A percentile compares a stretch with the other conserved stretches of the same genome.
Conservation (phyloP, 1,140 invertebrate species). For the Drosophila kurseongensis region DNA sequence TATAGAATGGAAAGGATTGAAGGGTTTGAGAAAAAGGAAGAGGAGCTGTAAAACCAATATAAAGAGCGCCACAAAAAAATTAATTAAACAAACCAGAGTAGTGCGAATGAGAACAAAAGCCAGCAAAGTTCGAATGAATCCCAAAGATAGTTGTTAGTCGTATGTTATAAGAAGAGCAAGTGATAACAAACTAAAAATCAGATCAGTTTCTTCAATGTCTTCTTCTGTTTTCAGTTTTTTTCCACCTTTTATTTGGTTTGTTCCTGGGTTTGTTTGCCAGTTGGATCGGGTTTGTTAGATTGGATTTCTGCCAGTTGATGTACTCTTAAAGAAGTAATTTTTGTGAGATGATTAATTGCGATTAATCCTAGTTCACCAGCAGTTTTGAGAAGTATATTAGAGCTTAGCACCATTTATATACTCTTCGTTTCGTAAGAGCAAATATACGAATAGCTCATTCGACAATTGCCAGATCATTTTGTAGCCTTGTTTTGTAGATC, state of each 20-base stretch:
- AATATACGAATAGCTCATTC: constrained; percentile 11
- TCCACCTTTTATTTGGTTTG: constrained; percentile 16
- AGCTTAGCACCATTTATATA: constrained; percentile 18
- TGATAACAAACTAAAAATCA: constrained; percentile 70
- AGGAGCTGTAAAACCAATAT: constrained; percentile 17
- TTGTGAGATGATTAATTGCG: constrained; percentile 26
- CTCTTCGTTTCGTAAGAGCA: constrained; percentile 16
- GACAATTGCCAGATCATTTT: not conserved
- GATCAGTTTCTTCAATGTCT: constrained; percentile 57
- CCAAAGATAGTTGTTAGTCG: constrained; percentile 77
- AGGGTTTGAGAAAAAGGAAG: constrained; percentile 14
- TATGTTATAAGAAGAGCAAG: constrained; percentile 78
- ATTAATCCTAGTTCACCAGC: constrained; percentile 32
- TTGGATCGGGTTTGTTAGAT: constrained; percentile 6
- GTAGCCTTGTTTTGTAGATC: not conserved
- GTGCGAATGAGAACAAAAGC: constrained; percentile 42
- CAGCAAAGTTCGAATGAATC: constrained; percentile 67
- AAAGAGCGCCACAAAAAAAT: constrained; percentile 40
- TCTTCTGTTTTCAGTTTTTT: constrained; percentile 44
- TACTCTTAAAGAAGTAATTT: constrained; percentile 12
- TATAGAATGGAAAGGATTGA: constrained; percentile 40
- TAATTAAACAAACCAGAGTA: constrained; percentile 18
- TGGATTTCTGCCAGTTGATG: constrained; percentile 16
- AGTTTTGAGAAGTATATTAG: constrained; percentile 3
- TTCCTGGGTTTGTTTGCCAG: constrained; percentile 29